These are phyloP conservation scores for Physella acuta DNA, from an alignment of 1,140 invertebrate species.

Conservation along the genomic window DNA sequence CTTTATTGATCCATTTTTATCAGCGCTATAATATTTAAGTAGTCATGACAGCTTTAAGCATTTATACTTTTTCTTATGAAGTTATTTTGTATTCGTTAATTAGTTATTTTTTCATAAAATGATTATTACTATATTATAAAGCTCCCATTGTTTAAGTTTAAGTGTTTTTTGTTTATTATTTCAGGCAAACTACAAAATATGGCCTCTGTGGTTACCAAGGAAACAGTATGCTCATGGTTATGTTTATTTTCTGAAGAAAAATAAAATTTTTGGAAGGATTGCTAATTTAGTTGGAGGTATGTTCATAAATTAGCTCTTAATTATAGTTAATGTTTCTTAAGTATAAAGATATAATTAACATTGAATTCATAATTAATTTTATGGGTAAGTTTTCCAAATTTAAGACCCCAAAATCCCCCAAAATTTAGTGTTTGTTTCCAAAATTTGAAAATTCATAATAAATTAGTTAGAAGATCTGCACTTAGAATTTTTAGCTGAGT, in stretches of 20 bases:
- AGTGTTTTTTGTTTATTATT: conserved; percentile 28
- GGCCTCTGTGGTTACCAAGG: conserved; percentile 66
- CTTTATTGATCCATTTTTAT: no score
- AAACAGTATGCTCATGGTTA: conserved; percentile 65
- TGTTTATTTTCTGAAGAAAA: conserved; percentile 62
- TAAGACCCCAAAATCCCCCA: not conserved
- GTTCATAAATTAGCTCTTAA: not conserved
- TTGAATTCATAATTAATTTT: not conserved
- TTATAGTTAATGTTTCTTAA: no score
- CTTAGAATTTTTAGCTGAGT: not conserved
- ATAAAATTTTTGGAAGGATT: conserved; percentile 60
- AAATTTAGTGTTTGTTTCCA: not conserved
- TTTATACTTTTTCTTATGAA: no score
- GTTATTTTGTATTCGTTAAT: no score
- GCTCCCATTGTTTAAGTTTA: no score
- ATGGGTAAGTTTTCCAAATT: conserved; percentile 6
- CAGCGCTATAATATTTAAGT: no score
- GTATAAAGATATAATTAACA: not conserved
- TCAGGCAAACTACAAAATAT: conserved; percentile 60
- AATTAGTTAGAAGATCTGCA: not conserved
- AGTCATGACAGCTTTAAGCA: no score
- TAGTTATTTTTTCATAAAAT: no score
- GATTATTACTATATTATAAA: no score
- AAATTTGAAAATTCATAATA: no score
- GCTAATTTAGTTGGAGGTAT: conserved; percentile 63